Conservation (phyloP, 2,113 vertebrate genomes). For the Micronycteris hirsuta region DNA sequence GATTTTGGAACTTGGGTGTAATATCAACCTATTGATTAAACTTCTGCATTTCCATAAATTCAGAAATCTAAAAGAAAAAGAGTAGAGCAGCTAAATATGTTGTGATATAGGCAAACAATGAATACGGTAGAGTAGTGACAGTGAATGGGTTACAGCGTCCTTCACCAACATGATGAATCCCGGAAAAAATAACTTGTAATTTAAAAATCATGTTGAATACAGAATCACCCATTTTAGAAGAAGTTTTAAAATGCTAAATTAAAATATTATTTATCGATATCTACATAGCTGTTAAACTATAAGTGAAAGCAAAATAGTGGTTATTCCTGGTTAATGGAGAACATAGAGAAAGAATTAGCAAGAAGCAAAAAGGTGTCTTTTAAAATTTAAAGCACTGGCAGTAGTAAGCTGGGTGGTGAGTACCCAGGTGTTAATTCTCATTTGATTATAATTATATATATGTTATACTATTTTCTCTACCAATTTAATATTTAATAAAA, state of each 20-base stretch:
- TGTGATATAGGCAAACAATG: background rate
- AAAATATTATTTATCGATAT: background rate
- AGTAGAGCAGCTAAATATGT: background rate
- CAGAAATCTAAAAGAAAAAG: background rate
- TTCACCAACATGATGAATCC: background rate
- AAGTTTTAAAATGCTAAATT: background rate
- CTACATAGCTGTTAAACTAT: background rate
- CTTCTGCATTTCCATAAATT: background rate
- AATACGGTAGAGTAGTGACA: background rate
- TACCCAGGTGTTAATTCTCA: background rate
- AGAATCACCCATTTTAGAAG: background rate
- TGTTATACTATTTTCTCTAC: background rate
- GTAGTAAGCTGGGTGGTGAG: background rate
- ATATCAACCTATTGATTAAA: background rate
- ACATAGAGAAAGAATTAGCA: background rate
- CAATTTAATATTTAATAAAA: slow-evolving; percentile 17
- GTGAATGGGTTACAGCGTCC: background rate
- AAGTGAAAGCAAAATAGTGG: background rate
- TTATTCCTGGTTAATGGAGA: background rate
- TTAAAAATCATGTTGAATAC: background rate
- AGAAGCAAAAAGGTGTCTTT: background rate
- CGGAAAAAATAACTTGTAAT: background rate
- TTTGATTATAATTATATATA: background rate
- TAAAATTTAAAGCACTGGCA: background rate
- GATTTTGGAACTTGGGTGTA: background rate